These are phyloP conservation scores for Brienomyrus longianalis DNA, from an alignment of 2,113 vertebrate genomes.

Conservation along the genomic window DNA sequence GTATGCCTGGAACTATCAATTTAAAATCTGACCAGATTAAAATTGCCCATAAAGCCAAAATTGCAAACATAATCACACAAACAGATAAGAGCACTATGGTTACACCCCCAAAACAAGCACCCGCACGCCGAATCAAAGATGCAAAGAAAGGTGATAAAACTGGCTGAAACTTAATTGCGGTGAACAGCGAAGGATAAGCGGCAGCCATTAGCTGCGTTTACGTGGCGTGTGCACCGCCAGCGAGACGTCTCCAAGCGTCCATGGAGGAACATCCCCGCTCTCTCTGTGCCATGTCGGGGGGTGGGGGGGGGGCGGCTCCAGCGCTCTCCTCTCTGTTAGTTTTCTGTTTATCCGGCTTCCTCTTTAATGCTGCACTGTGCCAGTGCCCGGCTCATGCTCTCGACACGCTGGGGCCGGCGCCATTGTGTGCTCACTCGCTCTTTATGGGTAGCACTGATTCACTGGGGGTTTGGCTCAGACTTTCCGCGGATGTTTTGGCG, in stretches of 20 bases:
- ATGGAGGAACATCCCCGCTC: no score
- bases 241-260: not conserved
- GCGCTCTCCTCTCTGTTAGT: conserved; percentile 2
- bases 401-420: conserved; percentile 43
- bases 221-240: not conserved
- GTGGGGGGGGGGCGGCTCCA: not conserved
- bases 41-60: not conserved
- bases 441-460: conserved; percentile 59
- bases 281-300: not conserved
- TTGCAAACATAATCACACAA: not conserved
- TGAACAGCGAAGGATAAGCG: not conserved
- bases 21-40: not conserved
- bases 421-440: conserved; percentile 56
- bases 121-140: not conserved
- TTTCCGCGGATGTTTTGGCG: conserved; percentile 8
- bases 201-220: not conserved
- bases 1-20: not conserved
- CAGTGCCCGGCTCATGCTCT: conserved; percentile 8
- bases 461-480: conserved; percentile 50
- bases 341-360: conserved; percentile 10
- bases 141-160: not conserved
- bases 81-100: not conserved
- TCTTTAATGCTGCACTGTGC: not conserved
- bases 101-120: not conserved
- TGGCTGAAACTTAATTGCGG: not conserved